Evolutionary conservation across 2,797 vertebrate species (phyloP), one percentile per base, ranked within the genome.

Genomic region (Arvicola amphibius): DNA sequence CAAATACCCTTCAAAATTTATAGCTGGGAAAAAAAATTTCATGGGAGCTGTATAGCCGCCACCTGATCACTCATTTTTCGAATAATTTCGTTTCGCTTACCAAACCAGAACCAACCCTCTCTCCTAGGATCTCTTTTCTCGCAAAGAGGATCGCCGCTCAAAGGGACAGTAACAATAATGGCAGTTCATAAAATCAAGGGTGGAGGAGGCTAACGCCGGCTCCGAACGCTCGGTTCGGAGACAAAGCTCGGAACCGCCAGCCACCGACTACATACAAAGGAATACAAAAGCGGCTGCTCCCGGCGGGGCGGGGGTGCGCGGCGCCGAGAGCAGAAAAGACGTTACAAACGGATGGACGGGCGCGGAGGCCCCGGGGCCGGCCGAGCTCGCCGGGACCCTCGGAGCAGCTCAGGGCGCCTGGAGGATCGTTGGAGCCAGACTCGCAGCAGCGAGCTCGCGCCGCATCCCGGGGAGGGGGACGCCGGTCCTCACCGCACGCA

Each of bases 241-340:
- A 97, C 97, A 97, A 98, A 97, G 97, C 92, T 97, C 94, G 14
- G 91, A 90, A 88, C 90, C 73, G 63, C 91, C 92, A 40, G 46
- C 81, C 92, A 2, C 78, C 7, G 14, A 12, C 59, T 56, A 92
- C 91, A 21, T 71, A 96, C 95, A 94, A 94, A 96, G 90, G 92
- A 67, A 80, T 43, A 92, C 94, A 90, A 89, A 94, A 90, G 85
- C 90, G 8, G 43, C 86, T 53, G 74, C 84, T 56, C 74, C 25
- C n/a, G 32, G 48, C 14, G 48, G 76, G 65, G 81, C 25, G 80
- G 48, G 80, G 61, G 73, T 21, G 48, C 63, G 76, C 86, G 32
- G 61, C 80, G 32, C 71, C 25, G 37, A 1, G 43, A 7, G 34
- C 34, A 27, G 65, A 46, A 83, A n/a, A 65, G 95, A 91, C 95